Percentiles rank a stretch among this genome's conserved stretches.
These are phyloP conservation scores for Amiota minor DNA, from an alignment of 2,888 invertebrate species.

Conservation along the genomic window DNA sequence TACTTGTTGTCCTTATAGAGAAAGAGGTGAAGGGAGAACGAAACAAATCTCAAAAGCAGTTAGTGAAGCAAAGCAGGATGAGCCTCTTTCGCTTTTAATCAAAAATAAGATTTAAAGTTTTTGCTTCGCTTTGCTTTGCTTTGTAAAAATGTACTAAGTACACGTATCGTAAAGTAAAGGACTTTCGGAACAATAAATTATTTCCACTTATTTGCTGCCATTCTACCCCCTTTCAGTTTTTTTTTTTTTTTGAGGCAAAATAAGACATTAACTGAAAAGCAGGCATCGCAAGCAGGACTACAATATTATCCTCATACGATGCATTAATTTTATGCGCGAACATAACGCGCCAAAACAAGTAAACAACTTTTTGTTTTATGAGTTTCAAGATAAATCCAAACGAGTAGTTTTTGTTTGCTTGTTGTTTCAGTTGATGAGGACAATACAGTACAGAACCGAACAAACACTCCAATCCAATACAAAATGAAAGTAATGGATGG, in stretches of 20 bases:
- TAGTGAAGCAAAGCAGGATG: not conserved
- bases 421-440: not conserved
- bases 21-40: too few species aligned
- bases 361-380: conserved; percentile 29
- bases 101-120: not conserved
- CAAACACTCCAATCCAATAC: too few species aligned
- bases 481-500: too few species aligned
- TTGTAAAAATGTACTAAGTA: not conserved
- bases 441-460: not conserved
- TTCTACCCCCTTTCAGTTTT: not conserved
- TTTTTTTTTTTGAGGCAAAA: not conserved
- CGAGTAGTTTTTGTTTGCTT: conserved; percentile 8
- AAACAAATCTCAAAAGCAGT: too few species aligned
- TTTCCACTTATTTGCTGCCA: not conserved
- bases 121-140: not conserved
- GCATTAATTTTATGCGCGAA: conserved; percentile 22
- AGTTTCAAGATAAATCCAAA: conserved; percentile 16
- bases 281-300: not conserved
- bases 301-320: conserved; percentile 5
- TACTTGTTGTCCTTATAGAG: too few species aligned
- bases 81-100: conserved; percentile 6
- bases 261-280: conserved; percentile 5
- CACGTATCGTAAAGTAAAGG: not conserved
- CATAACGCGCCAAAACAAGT: not conserved
- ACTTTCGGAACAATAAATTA: not conserved